Evolutionary conservation across 2,113 vertebrate genomes (phyloP), one percentile per base, ranked within the genome.

Genomic region (Chascanopsetta lugubris): DNA sequence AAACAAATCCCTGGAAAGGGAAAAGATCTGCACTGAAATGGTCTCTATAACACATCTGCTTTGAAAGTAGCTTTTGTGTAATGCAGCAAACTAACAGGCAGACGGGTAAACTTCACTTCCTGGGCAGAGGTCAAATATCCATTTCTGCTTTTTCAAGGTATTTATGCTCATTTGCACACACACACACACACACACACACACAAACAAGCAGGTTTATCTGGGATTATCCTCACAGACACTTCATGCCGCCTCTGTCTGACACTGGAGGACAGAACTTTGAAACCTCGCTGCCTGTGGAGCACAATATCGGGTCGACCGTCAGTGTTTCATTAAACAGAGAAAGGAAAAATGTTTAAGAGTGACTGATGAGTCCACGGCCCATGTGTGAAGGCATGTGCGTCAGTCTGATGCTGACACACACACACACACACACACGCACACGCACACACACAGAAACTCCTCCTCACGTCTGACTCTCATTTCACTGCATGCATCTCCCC

Each of bases 381-480:
- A 25, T 47, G 63, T 61, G 75, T 80, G 59, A 61, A 65, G 48
- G 63, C 48, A 34, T 54, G 57, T 83, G 76, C 70, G 70, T 84
- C 75, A 83, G 46, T 70, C 70, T 59, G 72, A 80, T 69, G 66
- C 59, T 40, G 29, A 67, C 55, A 70, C 53, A 47, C 22, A 36
- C 12, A 30, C 10, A 40, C 40, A 56, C 51, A 43, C 36, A 32
- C 49, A 54, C 43, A 59, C 18, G 34, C 34, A 42, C 40, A 56
- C 51, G 30, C 36, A 32, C 49, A 54, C 43, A 59, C 18, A 45
- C 34, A 42, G 47, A 55, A 5, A 36, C 17, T 45, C 49, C 30
- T 46, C 15, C 17, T 21, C 26, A 46, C 58, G 60, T 49, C 34
- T 36, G 40, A 18, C 17, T 36, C 24, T 38, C 36, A 38, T 61